These are phyloP conservation scores for Uromys caudimaculatus DNA, from an alignment of 2,797 vertebrate genomes.

Conservation along the genomic window DNA sequence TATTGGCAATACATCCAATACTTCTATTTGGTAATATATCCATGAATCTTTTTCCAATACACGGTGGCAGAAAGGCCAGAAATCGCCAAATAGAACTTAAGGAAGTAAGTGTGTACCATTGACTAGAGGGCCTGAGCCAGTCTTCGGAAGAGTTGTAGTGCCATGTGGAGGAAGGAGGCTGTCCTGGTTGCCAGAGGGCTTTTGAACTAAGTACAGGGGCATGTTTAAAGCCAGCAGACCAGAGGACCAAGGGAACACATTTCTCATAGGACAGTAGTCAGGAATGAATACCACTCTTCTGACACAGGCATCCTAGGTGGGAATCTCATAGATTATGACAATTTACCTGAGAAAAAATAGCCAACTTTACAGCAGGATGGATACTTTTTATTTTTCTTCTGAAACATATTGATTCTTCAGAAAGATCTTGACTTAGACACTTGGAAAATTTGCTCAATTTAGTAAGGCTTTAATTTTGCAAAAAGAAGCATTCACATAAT, in stretches of 20 bases:
- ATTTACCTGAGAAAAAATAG: conserved; percentile 19
- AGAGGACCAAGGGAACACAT: conserved; percentile 15
- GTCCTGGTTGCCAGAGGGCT: not conserved
- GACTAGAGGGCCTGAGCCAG: not conserved
- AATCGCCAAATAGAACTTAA: not conserved
- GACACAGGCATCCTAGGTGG: not conserved
- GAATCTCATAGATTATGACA: conserved; percentile 21
- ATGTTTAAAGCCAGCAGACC: not conserved
- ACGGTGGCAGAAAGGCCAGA: not conserved
- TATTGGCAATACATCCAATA: not conserved
- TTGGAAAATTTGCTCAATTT: not conserved
- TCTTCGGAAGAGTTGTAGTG: not conserved
- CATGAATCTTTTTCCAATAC: not conserved
- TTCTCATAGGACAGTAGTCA: not conserved
- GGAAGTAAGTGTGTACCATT: not conserved
- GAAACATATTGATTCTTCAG: not conserved
- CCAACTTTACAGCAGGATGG: not conserved
- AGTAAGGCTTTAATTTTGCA: not conserved
- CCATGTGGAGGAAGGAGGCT: not conserved
- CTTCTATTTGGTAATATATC: not conserved
- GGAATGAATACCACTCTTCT: not conserved
- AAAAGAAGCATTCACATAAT: not conserved
- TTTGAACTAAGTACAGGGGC: not conserved
- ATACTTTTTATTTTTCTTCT: not conserved
- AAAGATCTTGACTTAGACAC: not conserved